Evolutionary conservation across 1,140 invertebrate genomes (phyloP).

Genomic region (Bombus soroeensis): DNA sequence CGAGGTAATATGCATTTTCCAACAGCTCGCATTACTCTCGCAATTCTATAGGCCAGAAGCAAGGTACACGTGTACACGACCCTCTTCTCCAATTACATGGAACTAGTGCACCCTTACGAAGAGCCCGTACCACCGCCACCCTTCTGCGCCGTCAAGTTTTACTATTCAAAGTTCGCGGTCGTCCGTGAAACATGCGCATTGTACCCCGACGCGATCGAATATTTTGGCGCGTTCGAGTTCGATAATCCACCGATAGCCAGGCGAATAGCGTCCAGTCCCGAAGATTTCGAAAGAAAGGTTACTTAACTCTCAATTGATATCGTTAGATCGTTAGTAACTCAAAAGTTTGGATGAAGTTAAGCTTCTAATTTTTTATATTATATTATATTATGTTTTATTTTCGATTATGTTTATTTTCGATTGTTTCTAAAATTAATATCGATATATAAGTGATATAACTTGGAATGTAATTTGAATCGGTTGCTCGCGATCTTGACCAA

Average conservation of each 20-base stretch:
- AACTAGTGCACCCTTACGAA: conserved; percentile 68
- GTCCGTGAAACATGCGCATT: conserved; percentile 61
- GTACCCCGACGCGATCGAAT: conserved; percentile 55
- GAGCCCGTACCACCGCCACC: conserved; percentile 65
- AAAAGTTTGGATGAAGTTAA: no score
- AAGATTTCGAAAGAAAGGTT: conserved; percentile 74
- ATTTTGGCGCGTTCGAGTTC: conserved; percentile 74
- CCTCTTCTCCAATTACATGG: conserved; percentile 70
- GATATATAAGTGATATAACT: no score
- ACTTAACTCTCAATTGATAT: not conserved
- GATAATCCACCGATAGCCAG: conserved; percentile 67
- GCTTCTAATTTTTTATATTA: not conserved
- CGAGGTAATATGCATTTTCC: no score
- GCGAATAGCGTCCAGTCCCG: conserved; percentile 67
- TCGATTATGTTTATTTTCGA: no score
- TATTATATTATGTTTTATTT: not conserved
- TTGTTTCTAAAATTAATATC: no score
- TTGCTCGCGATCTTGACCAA: no score
- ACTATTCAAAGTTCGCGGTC: conserved; percentile 47
- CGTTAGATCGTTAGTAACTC: no score
- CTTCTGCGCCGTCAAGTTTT: conserved; percentile 75
- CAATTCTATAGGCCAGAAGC: conserved; percentile 66
- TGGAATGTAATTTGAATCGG: no score
- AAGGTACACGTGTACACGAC: conserved; percentile 76
- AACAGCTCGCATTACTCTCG: not conserved